These are phyloP conservation scores for Cyprinus carpio DNA, from an alignment of 2,113 vertebrate genomes.

Conservation along the genomic window DNA sequence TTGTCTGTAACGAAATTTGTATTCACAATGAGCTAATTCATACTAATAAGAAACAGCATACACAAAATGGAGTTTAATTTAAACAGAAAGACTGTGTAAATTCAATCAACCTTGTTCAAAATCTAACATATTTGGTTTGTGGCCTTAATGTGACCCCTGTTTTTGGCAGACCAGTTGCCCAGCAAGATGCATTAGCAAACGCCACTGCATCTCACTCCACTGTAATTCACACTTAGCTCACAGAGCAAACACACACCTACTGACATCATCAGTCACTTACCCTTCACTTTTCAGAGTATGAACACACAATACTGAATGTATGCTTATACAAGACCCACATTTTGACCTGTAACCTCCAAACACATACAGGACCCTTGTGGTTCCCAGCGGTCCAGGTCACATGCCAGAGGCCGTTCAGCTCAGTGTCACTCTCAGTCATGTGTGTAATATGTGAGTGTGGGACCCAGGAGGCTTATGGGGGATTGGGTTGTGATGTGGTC, in stretches of 20 bases:
- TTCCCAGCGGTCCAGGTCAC: constrained; percentile 24
- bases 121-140: neutral
- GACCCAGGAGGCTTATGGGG: constrained; percentile 35
- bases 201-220: constrained; percentile 30
- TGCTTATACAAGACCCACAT: constrained; percentile 3
- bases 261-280: constrained; percentile 5
- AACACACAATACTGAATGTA: neutral
- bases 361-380: neutral
- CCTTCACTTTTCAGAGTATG: neutral
- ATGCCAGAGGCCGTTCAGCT: constrained; percentile 28
- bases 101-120: neutral
- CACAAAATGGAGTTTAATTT: neutral
- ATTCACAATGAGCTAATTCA: neutral
- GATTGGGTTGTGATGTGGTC: constrained; percentile 35
- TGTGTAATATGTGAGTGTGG: constrained; percentile 31
- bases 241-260: constrained; percentile 5
- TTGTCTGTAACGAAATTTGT: neutral
- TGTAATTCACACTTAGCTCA: constrained; percentile 46
- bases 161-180: constrained; percentile 2
- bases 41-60: neutral
- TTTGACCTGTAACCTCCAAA: constrained; percentile 12
- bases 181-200: neutral
- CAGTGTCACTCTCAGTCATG: constrained; percentile 51
- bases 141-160: constrained; percentile 9
- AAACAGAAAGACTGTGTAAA: neutral